Evolutionary conservation across 2,888 invertebrate genomes (phyloP).

Genomic region (Agrochola circellaris): DNA sequence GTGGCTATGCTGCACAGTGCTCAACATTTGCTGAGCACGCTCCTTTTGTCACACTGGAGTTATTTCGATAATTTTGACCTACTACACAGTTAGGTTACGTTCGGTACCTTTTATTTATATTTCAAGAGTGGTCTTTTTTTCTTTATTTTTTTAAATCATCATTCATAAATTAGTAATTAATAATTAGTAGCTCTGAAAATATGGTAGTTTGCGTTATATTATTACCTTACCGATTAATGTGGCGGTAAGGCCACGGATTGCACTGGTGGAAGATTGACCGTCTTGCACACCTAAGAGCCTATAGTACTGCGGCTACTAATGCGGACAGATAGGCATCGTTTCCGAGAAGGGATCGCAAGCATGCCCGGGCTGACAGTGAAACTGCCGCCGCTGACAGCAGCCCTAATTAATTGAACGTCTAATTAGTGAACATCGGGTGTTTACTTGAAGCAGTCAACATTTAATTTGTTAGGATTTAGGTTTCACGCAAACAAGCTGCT

Average conservation of each 20-base stretch:
- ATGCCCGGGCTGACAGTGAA: neutral
- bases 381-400: conserved; percentile 32
- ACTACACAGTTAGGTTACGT: no score
- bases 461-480: neutral
- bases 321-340: conserved; percentile 37
- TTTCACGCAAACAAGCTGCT: conserved; percentile 4
- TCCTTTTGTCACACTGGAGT: neutral
- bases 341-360: conserved; percentile 42
- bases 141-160: neutral
- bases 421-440: conserved; percentile 37
- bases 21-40: neutral
- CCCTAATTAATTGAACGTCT: conserved; percentile 41
- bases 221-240: neutral
- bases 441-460: conserved; percentile 15
- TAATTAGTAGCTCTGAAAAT: neutral
- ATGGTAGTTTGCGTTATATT: neutral
- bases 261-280: neutral
- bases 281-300: neutral
- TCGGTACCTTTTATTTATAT: no score
- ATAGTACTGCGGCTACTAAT: conserved; percentile 1
- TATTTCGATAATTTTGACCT: neutral
- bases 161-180: neutral
- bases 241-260: neutral
- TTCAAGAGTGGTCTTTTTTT: no score
- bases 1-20: neutral